phyloP scores from a whole-genome alignment of 2,113 vertebrate genomes.

The Delphinus delphis region DNA sequence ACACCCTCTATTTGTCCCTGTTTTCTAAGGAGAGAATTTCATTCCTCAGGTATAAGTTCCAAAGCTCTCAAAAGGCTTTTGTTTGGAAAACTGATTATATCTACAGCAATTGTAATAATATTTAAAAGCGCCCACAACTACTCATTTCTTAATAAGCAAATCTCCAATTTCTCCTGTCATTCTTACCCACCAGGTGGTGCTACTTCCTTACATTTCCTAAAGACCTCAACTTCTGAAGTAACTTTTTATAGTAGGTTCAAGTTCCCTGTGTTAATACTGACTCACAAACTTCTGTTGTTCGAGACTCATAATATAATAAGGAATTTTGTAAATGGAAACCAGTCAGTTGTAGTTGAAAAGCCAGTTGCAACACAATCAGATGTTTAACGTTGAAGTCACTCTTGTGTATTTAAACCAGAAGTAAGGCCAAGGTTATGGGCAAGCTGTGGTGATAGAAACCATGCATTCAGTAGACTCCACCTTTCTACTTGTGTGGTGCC shows the following conservation, averaged over 20 bases:
- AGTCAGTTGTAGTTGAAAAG: neutral
- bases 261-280: neutral
- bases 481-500: neutral
- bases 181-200: conserved; percentile 65
- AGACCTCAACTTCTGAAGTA: neutral
- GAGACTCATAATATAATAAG: neutral
- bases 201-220: neutral
- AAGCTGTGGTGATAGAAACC: neutral
- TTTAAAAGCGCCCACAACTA: neutral
- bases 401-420: neutral
- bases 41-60: neutral
- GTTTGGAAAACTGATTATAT: neutral
- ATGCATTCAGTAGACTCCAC: neutral
- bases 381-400: neutral
- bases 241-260: neutral
- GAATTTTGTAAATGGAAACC: neutral
- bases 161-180: neutral
- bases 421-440: neutral
- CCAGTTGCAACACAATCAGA: neutral
- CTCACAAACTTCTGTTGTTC: neutral
- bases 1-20: neutral
- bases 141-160: neutral
- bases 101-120: neutral
- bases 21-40: conserved; percentile 8
- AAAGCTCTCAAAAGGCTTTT: neutral